A percentile compares a stretch with the other conserved stretches of the same genome.
Conservation (phyloP, 1,140 invertebrate genomes). For the Cotesia glomerata region DNA sequence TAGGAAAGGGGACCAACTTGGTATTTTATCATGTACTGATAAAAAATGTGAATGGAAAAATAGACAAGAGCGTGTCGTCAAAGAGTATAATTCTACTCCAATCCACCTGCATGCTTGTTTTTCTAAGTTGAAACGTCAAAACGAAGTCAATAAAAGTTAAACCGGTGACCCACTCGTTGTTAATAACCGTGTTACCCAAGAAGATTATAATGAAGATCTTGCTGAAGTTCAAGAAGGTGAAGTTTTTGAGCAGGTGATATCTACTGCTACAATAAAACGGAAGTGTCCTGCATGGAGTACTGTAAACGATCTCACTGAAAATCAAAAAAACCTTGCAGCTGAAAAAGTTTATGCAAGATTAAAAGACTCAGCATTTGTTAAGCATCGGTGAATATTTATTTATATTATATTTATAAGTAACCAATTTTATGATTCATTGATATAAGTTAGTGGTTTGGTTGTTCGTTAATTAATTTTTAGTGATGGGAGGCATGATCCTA, state of each 20-base stretch:
- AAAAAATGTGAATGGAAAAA: background rate
- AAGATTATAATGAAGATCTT: background rate
- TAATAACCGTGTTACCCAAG: background rate
- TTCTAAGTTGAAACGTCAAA: background rate
- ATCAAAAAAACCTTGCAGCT: background rate
- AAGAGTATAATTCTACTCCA: background rate
- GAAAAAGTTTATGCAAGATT: background rate
- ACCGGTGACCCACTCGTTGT: background rate
- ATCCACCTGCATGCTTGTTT: background rate
- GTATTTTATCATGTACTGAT: background rate
- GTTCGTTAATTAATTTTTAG: conserved; percentile 16
- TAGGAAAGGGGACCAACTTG: background rate
- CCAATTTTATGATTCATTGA: background rate
- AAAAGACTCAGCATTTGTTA: background rate
- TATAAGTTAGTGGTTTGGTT: conserved; percentile 21
- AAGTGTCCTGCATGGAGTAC: background rate
- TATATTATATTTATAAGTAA: background rate
- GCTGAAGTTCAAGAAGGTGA: background rate
- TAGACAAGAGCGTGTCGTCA: background rate
- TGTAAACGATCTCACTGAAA: background rate
- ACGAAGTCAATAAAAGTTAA: background rate
- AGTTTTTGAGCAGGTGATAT: background rate
- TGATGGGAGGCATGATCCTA: too few species aligned
- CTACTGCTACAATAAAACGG: background rate
- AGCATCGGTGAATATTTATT: background rate